A percentile compares a stretch with the other conserved stretches of the same genome.
phyloP scores from a whole-genome alignment of 2,797 vertebrate genomes.

The Ibycter americanus region DNA sequence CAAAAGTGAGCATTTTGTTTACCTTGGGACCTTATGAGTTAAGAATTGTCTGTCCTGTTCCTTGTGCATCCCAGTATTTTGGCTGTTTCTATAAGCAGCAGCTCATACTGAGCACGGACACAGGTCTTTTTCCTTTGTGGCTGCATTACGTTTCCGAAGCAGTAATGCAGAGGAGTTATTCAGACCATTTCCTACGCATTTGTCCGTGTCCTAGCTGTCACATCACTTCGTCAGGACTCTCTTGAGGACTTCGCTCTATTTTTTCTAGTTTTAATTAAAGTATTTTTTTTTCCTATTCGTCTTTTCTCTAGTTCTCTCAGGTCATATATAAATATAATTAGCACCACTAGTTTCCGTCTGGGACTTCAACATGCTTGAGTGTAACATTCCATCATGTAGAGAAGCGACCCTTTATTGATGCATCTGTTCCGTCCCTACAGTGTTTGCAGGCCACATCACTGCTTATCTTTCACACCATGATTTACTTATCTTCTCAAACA shows the following conservation, averaged over 20 bases:
- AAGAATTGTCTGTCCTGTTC: neutral
- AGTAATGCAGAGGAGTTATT: neutral
- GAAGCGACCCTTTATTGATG: neutral
- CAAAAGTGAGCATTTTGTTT: neutral
- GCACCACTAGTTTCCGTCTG: neutral
- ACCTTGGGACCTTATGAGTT: neutral
- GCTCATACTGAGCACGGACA: accelerated
- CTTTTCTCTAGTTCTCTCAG: neutral
- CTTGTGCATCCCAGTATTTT: neutral
- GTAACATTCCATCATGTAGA: neutral
- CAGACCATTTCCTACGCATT: neutral
- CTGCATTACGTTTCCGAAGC: neutral
- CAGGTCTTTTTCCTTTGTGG: neutral
- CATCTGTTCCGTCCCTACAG: neutral
- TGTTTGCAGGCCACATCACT: neutral
- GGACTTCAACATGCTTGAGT: neutral
- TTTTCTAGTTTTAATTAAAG: neutral
- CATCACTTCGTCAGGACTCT: neutral
- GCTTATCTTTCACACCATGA: neutral
- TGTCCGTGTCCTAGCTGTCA: neutral
- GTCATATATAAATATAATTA: neutral
- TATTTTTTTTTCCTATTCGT: neutral
- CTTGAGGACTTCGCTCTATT: neutral
- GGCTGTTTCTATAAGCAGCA: neutral
- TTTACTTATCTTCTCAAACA: neutral